Conservation (phyloP, 2,113 vertebrate genomes). For the Chaenocephalus aceratus region DNA sequence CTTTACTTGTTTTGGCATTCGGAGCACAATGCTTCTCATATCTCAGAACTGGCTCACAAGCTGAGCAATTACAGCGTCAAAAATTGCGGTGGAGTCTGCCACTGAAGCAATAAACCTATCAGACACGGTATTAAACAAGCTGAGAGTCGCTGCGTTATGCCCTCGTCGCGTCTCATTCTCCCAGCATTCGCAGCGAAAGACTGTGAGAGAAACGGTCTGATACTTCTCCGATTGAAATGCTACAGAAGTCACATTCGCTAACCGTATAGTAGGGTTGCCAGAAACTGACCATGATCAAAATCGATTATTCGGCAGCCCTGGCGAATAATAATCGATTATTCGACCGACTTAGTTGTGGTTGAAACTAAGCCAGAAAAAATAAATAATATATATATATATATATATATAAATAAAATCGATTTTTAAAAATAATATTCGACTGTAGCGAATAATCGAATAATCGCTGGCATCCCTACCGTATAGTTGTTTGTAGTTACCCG, state of each 20-base stretch:
- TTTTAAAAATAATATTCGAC: too few species aligned
- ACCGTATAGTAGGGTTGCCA: too few species aligned
- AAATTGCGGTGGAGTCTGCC: constrained; percentile 72
- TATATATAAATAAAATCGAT: too few species aligned
- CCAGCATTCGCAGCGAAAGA: constrained; percentile 66
- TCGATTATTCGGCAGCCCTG: too few species aligned
- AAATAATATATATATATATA: too few species aligned
- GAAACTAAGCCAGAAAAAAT: too few species aligned
- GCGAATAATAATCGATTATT: too few species aligned
- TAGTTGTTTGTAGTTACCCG: too few species aligned
- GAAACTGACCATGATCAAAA: too few species aligned
- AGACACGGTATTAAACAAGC: constrained; percentile 64
- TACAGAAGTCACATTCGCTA: neutral
- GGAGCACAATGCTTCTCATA: constrained; percentile 57
- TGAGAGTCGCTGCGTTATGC: constrained; percentile 56
- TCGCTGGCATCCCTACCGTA: too few species aligned
- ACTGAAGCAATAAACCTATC: constrained; percentile 67
- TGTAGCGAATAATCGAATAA: too few species aligned
- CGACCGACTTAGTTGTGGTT: too few species aligned
- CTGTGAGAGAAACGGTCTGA: constrained; percentile 41
- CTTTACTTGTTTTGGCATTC: constrained; percentile 74
- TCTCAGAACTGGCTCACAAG: constrained; percentile 67
- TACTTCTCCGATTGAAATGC: constrained; percentile 32
- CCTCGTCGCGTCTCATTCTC: constrained; percentile 74
- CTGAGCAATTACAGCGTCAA: constrained; percentile 67